Evolutionary conservation across 1,140 invertebrate species (phyloP), one percentile per base, ranked within the genome.

Genomic region (Microplitis mediator): DNA sequence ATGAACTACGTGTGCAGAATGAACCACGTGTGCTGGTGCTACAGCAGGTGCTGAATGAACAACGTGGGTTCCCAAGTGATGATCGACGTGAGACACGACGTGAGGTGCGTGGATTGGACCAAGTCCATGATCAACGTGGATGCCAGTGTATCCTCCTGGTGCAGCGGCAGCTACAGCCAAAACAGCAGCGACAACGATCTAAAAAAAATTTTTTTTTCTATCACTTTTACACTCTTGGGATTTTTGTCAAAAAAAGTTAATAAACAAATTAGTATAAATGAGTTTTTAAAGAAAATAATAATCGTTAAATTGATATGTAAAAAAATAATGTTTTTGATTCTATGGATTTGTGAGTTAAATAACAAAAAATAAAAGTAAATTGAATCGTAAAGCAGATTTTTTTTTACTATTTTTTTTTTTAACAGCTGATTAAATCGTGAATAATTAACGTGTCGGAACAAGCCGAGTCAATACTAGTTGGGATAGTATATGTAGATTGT

Each of bases 181-280:
- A 72, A 87, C 51, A 79, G 82, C 85, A 63, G 81, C 80, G 79
- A 86, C 74, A 72, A 86, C 73, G 78, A 80, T 81, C 85, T 84
- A 71, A 72, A 50, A 5, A 72, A 39, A 45, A 50, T 65, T 58
- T 72, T 61, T 4, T 45, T 8, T 9, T 45, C 11, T 45, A 11
- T 45, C 11, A 0, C 39, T 9, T 9, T 9, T 11, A 45, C 39
- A 6, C 39, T 45, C 6, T 45, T 45, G 5, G 11, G 39, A 45
- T 45, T 23, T 23, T 23, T 23, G 2, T 23, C 0, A 23, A 23
- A 23, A 23, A 23, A 61, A 61, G 32, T n/a, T 45, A 36, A 36
- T 39, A 39, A 63, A 35, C 1, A 63, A 35, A 5, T 39, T 39
- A 39, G 23, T 23, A 23, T 23, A 23, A 23, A 23, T 23, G 23